Conservation (phyloP, 2,888 invertebrate genomes). For the Pocota personata region DNA sequence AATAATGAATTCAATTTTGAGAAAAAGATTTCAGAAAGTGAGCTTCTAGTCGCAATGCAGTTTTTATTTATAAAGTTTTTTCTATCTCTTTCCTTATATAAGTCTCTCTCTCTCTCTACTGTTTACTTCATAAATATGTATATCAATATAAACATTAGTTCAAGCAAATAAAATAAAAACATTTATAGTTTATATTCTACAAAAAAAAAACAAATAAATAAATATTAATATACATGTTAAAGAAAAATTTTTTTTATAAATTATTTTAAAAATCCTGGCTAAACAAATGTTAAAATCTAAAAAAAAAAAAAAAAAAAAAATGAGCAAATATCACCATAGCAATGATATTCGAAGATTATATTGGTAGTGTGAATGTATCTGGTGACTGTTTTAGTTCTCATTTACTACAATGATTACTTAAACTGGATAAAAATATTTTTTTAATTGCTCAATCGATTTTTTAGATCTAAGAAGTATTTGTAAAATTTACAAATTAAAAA, state of each 20-base stretch:
- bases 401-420: background rate
- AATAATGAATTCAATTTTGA: background rate
- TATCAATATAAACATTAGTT: slow-evolving; percentile 4
- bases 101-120: background rate
- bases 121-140: slow-evolving; percentile 1
- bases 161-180: background rate
- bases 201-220: background rate
- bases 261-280: background rate
- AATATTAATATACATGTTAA: background rate
- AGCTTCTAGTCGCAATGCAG: background rate
- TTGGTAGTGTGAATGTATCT: background rate
- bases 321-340: background rate
- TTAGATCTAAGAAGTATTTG: slow-evolving; percentile 1
- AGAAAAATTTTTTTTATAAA: background rate
- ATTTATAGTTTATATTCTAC: background rate
- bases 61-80: background rate
- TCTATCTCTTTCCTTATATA: background rate
- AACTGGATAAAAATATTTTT: background rate
- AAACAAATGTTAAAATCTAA: background rate
- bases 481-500: slow-evolving; percentile 1
- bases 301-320: background rate
- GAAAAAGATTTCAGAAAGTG: background rate
- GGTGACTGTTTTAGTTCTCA: background rate
- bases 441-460: background rate
- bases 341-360: background rate